Conservation (phyloP, 1,140 invertebrate species). For the Holotrichia oblita region DNA sequence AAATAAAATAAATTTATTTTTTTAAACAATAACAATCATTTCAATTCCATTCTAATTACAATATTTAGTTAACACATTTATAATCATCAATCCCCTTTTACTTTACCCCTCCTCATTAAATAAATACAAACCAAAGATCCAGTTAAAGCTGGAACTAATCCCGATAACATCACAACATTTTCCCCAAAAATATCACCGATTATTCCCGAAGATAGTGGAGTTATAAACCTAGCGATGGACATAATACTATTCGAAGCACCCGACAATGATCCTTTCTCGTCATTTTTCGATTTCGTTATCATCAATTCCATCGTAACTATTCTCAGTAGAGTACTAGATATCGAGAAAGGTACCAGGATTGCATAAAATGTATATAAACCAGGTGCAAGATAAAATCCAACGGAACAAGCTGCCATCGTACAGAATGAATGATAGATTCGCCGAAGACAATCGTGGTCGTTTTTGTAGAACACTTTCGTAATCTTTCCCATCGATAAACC, state of each 20-base stretch:
- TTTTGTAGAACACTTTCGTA: conserved; percentile 56
- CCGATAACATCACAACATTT: conserved; percentile 40
- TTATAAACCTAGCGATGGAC: conserved; percentile 64
- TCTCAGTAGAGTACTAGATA: conserved; percentile 62
- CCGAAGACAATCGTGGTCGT: conserved; percentile 41
- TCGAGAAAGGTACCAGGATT: conserved; percentile 56
- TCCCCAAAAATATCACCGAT: conserved; percentile 57
- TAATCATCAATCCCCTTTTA: conserved; percentile 18
- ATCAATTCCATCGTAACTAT: conserved; percentile 63
- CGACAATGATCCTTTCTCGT: conserved; percentile 65
- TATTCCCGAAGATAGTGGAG: conserved; percentile 64
- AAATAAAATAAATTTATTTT: no score
- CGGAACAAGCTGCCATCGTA: conserved; percentile 42
- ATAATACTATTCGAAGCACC: conserved; percentile 67
- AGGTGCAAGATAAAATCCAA: conserved; percentile 45
- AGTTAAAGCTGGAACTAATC: conserved; percentile 42
- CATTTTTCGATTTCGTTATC: conserved; percentile 62
- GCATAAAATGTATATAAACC: conserved; percentile 41
- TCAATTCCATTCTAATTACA: no score
- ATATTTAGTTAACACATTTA: no score
- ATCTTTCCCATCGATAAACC: conserved; percentile 66
- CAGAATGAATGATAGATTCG: conserved; percentile 43
- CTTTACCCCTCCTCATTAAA: conserved; percentile 22
- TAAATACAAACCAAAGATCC: conserved; percentile 45
- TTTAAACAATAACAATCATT: no score